Evolutionary conservation across 2,888 invertebrate genomes (phyloP).

Genomic region (Mechanitis messenoides): DNA sequence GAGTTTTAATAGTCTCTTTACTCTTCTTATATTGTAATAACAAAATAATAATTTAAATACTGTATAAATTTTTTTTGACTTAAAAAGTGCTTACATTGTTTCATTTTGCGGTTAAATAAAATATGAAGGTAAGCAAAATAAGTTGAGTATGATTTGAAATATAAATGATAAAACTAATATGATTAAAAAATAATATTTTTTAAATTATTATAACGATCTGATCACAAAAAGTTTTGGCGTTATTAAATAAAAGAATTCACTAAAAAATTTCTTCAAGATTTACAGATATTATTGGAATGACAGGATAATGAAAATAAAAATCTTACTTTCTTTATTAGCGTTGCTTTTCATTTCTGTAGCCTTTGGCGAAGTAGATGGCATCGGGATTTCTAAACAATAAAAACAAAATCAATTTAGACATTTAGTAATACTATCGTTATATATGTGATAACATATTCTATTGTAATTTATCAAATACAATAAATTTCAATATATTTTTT

Average conservation of each 20-base stretch:
- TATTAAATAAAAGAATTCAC: background rate
- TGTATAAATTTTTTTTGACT: background rate
- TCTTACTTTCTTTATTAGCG: conserved; percentile 86
- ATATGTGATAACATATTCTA: background rate
- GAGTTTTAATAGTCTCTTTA: background rate
- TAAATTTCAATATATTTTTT: background rate
- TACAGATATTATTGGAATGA: background rate
- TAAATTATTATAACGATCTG: background rate
- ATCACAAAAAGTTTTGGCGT: background rate
- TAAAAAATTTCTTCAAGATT: conserved; percentile 1
- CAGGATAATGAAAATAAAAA: conserved; percentile 8
- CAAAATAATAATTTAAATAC: background rate
- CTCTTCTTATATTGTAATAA: background rate
- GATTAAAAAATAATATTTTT: background rate
- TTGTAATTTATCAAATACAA: background rate
- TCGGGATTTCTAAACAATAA: conserved; percentile 83
- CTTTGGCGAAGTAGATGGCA: conserved; percentile 90
- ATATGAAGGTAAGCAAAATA: background rate
- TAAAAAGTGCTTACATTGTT: background rate
- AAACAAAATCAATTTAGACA: conserved; percentile 8
- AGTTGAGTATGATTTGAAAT: conserved; percentile 5
- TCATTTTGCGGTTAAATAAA: conserved; percentile 3
- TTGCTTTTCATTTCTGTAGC: conserved; percentile 87
- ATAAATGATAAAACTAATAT: background rate
- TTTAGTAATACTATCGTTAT: background rate